Conservation (phyloP, 2,113 vertebrate genomes). For the Muntiacus reevesi region DNA sequence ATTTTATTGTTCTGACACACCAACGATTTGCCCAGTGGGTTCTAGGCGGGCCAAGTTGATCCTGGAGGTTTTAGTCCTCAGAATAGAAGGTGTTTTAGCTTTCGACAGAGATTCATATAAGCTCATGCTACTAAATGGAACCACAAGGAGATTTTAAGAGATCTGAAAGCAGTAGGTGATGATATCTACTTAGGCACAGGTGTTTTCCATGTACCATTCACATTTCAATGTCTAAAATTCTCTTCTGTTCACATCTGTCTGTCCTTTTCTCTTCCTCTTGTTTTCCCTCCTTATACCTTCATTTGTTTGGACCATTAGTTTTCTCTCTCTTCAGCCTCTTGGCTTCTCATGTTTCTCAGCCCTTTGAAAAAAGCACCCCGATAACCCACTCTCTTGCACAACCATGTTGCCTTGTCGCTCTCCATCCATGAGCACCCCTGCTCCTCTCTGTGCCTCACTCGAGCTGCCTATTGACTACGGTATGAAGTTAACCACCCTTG, state of each 20-base stretch:
- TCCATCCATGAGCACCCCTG: accelerated
- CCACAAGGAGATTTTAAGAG: neutral
- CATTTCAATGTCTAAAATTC: neutral
- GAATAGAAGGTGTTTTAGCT: neutral
- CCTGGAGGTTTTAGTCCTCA: neutral
- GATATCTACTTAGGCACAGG: neutral
- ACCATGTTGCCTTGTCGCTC: accelerated
- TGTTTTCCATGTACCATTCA: neutral
- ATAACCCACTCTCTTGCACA: accelerated
- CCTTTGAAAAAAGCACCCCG: neutral
- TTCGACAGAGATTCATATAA: neutral
- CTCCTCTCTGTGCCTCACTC: neutral
- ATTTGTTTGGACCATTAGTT: neutral
- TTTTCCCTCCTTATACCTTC: neutral
- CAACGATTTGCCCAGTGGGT: neutral
- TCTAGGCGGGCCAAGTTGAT: neutral
- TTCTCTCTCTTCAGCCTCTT: neutral
- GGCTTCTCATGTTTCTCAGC: neutral
- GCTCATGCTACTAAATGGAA: neutral
- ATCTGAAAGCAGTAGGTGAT: neutral
- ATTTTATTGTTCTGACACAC: neutral
- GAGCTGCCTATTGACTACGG: neutral
- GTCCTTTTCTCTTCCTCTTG: neutral
- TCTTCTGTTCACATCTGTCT: neutral
- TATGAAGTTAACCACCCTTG: neutral